Base-by-base conservation (phyloP, 1,140 invertebrate species). In the Chironomus striatipennis region DNA sequence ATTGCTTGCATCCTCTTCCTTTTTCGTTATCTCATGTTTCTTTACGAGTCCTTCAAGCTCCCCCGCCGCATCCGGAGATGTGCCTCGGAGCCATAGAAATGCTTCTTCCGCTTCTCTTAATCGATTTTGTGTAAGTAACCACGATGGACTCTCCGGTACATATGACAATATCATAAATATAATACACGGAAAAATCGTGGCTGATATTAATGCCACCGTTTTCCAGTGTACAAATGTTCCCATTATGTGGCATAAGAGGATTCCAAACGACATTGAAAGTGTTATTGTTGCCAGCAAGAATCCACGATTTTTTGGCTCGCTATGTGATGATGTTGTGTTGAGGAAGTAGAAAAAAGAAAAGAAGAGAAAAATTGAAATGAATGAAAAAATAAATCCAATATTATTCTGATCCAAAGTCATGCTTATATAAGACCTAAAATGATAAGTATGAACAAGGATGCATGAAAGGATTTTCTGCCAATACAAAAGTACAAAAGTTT, bases 141-240 rank as follows among this genome's bases (percentile, higher is more conserved):
- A 93, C 1, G 87, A 84, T 1, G 91, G 91, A 74, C 90, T 91
- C 80, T 93, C 91, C 0, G 90, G 90, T 1, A 88, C 82, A 17
- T 88, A 83, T 18, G 81, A 79, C 43, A 87, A 76, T 2, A 86
- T 75, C 3, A 84, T 34, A 20, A 84, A 83, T 43, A 83, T 80
- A 15, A 86, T 9, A 17, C 87, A 77, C 15, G 87, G 86, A 24
- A 88, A 80, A 4, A 83, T 70, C 17, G 34, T 34, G 2, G 82
- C 83, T 77, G 84, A 85, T 2, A 89, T 81, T 0, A 84, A 80
- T 0, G 87, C 87, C 2, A 86, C 86, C 76, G 81, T 81, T 77
- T 86, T 82, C 88, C 88, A 90, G 43, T 83, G 78, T 0, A 88
- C 79, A 77, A 85, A 88, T 6, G 87, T 87, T 1, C 88, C 88